These are phyloP conservation scores for Dioctria linearis DNA, from an alignment of 2,888 invertebrate genomes.

Conservation along the genomic window DNA sequence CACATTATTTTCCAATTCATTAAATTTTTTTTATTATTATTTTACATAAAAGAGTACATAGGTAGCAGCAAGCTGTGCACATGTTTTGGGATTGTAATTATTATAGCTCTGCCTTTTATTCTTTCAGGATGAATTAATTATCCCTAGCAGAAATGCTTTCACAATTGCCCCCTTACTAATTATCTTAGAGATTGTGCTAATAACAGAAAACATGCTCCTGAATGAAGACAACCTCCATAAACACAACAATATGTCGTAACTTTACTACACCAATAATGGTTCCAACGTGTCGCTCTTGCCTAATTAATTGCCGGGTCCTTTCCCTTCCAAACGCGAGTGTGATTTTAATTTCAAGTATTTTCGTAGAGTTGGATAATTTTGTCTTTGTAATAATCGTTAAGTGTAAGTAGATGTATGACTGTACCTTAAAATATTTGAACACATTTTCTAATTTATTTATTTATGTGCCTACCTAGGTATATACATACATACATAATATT, in stretches of 20 bases:
- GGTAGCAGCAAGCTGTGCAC: too few relatives aligned
- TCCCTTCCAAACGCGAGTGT: not conserved
- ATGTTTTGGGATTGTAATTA: slow-evolving; percentile 22
- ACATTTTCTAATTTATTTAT: too few relatives aligned
- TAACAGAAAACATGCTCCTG: slow-evolving; percentile 31
- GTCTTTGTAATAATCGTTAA: too few relatives aligned
- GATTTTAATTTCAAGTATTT: too few relatives aligned
- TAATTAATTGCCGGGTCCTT: slow-evolving; percentile 48
- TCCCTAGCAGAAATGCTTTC: slow-evolving; percentile 30
- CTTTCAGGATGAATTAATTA: slow-evolving; percentile 42
- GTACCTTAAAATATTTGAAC: too few relatives aligned
- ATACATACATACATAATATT: too few relatives aligned
- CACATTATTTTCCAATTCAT: too few relatives aligned
- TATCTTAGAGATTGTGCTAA: slow-evolving; percentile 45
- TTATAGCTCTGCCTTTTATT: slow-evolving; percentile 11
- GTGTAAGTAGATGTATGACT: too few relatives aligned
- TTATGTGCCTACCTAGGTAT: too few relatives aligned
- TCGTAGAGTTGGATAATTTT: too few relatives aligned
- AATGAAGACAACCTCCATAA: slow-evolving; percentile 23
- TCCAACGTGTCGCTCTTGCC: slow-evolving; percentile 42
- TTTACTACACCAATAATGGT: slow-evolving; percentile 50
- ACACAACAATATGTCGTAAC: slow-evolving; percentile 49
- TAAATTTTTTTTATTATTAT: too few relatives aligned
- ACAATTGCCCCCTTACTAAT: slow-evolving; percentile 44
- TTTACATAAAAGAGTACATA: too few relatives aligned